These are phyloP conservation scores for Myotis brandtii DNA, from an alignment of 2,113 vertebrate genomes.

Conservation along the genomic window DNA sequence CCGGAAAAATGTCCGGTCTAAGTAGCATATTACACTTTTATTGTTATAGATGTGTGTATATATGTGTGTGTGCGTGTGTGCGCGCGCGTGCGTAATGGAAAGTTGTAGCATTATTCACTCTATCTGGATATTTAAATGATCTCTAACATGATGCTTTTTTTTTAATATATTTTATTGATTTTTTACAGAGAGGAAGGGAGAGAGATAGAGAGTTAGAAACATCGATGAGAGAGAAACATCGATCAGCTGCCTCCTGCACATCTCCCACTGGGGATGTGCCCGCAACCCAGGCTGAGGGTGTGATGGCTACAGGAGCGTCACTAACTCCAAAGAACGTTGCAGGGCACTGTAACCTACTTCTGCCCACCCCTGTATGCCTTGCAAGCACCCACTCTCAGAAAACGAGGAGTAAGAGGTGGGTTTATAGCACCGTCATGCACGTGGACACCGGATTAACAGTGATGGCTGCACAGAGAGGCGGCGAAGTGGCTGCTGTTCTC, in stretches of 20 bases:
- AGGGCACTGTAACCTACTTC: not conserved
- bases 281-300: no score
- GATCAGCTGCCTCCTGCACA: no score
- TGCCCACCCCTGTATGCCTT: not conserved
- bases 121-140: not conserved
- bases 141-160: not conserved
- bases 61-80: not conserved
- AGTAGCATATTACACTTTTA: no score
- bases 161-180: no score
- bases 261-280: no score
- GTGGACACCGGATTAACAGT: not conserved
- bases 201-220: no score
- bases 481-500: not conserved
- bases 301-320: not conserved
- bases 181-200: no score
- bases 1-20: no score
- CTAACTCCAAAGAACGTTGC: not conserved
- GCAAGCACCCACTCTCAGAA: not conserved
- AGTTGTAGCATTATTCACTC: not conserved
- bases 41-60: no score
- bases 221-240: no score
- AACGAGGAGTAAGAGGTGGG: not conserved
- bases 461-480: not conserved
- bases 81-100: no score
- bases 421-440: not conserved